These are phyloP conservation scores for Mythimna lalbum DNA, from an alignment of 2,888 invertebrate species.

Conservation along the genomic window DNA sequence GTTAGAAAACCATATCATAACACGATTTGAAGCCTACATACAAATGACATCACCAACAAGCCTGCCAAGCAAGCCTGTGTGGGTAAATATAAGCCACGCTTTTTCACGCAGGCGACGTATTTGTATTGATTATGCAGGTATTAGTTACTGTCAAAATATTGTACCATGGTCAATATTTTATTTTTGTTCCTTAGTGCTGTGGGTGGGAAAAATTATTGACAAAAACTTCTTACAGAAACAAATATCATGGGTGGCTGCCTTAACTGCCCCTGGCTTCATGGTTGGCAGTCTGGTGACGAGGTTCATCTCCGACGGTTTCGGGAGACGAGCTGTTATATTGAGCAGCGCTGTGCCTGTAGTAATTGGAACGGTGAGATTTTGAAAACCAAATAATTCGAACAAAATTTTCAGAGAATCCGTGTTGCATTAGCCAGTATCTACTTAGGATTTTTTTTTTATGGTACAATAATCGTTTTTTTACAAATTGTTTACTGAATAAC, in stretches of 20 bases:
- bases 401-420: no score
- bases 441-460: neutral
- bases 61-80: neutral
- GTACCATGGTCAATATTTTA: neutral
- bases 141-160: neutral
- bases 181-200: neutral
- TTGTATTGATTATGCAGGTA: neutral
- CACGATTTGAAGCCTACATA: neutral
- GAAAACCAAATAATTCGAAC: no score
- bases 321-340: constrained; percentile 75
- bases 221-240: constrained; percentile 59
- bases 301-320: constrained; percentile 75
- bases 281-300: constrained; percentile 76
- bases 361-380: constrained; percentile 74
- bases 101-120: neutral
- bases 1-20: neutral
- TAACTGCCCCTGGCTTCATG: constrained; percentile 78
- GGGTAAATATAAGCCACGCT: neutral
- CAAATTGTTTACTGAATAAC: no score
- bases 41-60: neutral
- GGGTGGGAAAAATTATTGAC: neutral
- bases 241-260: constrained; percentile 73
- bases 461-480: no score
- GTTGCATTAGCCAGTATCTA: no score
- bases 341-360: constrained; percentile 76